These are phyloP conservation scores for Leptopilina syphax DNA, from an alignment of 2,888 invertebrate species.

Conservation along the genomic window DNA sequence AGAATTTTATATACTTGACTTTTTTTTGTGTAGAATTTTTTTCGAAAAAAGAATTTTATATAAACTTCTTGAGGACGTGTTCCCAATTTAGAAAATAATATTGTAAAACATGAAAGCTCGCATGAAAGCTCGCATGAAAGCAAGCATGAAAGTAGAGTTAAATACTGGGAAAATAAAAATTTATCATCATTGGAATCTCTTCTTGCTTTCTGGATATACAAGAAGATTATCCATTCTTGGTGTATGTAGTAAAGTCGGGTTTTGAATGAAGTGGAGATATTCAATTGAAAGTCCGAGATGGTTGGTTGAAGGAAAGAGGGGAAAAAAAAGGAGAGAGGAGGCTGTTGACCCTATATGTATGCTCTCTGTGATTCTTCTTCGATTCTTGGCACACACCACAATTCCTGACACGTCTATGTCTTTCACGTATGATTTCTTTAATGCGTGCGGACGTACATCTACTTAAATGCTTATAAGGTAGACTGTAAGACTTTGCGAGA, in stretches of 20 bases:
- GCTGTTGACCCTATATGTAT: conserved; percentile 22
- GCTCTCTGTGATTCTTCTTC: conserved; percentile 19
- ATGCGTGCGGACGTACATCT: neutral
- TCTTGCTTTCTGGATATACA: conserved; percentile 10
- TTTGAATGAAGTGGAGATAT: conserved; percentile 26
- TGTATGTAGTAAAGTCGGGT: neutral
- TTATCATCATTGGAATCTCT: conserved; percentile 4
- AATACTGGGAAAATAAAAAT: neutral
- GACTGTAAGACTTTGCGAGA: conserved; percentile 45
- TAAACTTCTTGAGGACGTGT: neutral
- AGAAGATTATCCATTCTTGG: conserved; percentile 21
- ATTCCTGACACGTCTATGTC: too few relatives aligned
- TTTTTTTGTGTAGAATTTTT: too few relatives aligned
- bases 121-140: neutral
- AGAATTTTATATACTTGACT: neutral
- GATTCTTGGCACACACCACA: neutral
- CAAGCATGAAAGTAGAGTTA: neutral
- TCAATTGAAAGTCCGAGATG: conserved; percentile 8
- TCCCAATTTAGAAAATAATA: neutral
- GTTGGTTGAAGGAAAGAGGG: neutral
- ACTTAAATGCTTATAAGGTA: neutral
- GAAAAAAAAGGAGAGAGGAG: conserved; percentile 11
- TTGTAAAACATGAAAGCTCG: neutral
- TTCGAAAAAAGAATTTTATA: too few relatives aligned
- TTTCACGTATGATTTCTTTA: neutral